phyloP scores from a whole-genome alignment of 2,797 vertebrate genomes.

The Adelosebastes latens region DNA sequence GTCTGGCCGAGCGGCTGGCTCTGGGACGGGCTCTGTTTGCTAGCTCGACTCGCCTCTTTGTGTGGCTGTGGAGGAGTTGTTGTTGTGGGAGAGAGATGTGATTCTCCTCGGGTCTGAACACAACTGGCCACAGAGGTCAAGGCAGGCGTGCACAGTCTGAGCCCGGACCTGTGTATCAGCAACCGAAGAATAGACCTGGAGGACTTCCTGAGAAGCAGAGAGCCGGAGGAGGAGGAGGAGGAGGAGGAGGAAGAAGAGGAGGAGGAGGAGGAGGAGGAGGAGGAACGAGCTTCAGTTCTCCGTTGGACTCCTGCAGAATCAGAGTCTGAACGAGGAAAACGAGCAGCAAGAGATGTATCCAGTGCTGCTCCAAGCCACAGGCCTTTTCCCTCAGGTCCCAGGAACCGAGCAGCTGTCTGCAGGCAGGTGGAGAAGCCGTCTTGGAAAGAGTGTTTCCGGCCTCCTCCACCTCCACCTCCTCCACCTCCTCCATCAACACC shows the following conservation, averaged over 20 bases:
- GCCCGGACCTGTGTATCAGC: slow-evolving; percentile 7
- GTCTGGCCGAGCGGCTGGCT: slow-evolving; percentile 10
- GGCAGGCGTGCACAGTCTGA: neutral
- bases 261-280: neutral
- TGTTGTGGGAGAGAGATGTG: neutral
- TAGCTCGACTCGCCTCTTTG: neutral
- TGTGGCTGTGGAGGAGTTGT: neutral
- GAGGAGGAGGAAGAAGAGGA: neutral
- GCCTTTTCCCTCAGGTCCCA: slow-evolving; percentile 63
- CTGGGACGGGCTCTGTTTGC: slow-evolving; percentile 18
- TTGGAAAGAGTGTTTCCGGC: slow-evolving; percentile 49
- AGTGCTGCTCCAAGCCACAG: slow-evolving; percentile 48
- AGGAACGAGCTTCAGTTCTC: neutral
- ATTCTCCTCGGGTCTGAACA: neutral
- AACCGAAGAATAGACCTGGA: slow-evolving; percentile 30
- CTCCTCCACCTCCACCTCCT: neutral
- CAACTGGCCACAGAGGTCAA: neutral
- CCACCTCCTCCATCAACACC: neutral
- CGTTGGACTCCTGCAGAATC: neutral
- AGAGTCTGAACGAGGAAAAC: slow-evolving; percentile 26
- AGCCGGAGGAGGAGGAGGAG: neutral
- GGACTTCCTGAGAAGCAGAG: slow-evolving; percentile 3
- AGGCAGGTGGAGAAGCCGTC: slow-evolving; percentile 76
- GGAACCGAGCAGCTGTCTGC: slow-evolving; percentile 67
- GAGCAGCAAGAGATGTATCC: slow-evolving; percentile 32